Base-by-base conservation (phyloP, 2,888 invertebrate species). In the Microctonus aethiopoides region DNA sequence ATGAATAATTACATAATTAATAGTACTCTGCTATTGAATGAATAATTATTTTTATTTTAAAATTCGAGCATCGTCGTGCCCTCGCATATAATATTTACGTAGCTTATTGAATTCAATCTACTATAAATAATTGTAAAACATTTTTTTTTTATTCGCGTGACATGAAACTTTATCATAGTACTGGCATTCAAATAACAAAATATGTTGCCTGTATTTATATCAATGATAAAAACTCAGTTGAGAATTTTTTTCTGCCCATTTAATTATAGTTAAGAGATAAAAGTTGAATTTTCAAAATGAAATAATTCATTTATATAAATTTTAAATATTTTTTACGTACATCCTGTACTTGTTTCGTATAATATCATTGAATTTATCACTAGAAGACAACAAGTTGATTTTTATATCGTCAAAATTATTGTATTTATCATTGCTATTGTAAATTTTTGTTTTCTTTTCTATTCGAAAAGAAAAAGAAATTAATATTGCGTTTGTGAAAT, bases 131-230 rank as follows among this genome's bases (percentile, higher is more conserved):
- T 52, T 67, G 41, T 70, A 67, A 60, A 54, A 36, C n/a, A n/a
- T n/a, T n/a, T n/a, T n/a, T n/a, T n/a, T n/a, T 24, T 62, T 69
- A 54, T 36, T 16, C 51, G 65, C 57, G 41, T 36, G 63, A 26
- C 20, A 57, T 39, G 34, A 29, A 56, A 36, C 39, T 2, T 60
- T 54, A 63, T 56, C 20, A 22, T 7, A 41, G 64, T 65, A 59
- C 36, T 63, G 64, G 68, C 62, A 67, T 72, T 72, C 34, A 59
- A 70, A 68, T 54, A 64, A 57, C 39, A 51, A 65, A 66, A n/a
- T 20, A 2, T 2, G 10, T 16, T 46, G 9, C 16, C 24, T 24
- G 26, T 24, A 54, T 24, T 54, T 24, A 26, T 24, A 54, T 13
- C 36, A 46, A 52, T 54, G 24, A 22, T 26, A 13, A 54, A 54